Evolutionary conservation across 2,888 invertebrate genomes (phyloP).

Genomic region (Euphydryas editha): DNA sequence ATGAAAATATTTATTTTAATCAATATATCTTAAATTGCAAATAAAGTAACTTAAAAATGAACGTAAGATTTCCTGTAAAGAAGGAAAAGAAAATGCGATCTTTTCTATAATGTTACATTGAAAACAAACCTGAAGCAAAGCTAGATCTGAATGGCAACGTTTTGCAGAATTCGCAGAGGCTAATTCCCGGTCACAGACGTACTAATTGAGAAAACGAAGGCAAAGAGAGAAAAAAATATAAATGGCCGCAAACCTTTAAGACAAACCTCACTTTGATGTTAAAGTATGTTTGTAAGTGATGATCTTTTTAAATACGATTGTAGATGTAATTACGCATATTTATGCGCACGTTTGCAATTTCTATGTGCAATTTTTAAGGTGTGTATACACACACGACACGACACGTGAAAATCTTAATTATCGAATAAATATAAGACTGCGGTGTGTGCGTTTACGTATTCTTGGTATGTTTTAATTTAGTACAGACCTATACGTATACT

Average conservation of each 20-base stretch:
- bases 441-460: no score
- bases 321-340: neutral
- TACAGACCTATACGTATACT: no score
- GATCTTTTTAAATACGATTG: neutral
- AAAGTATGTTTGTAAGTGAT: conserved; percentile 9
- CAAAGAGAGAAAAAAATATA: conserved; percentile 27
- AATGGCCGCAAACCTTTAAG: conserved; percentile 34
- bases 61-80: neutral
- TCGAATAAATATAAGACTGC: no score
- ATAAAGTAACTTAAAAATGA: neutral
- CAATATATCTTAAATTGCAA: neutral
- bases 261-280: conserved; percentile 28
- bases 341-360: neutral
- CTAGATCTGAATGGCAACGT: conserved; percentile 23
- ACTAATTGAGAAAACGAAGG: conserved; percentile 41
- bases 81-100: neutral
- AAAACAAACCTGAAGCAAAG: conserved; percentile 24
- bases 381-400: neutral
- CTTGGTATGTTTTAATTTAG: no score
- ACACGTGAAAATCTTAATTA: neutral
- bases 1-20: no score
- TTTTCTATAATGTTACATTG: conserved; percentile 12
- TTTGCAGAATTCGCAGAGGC: conserved; percentile 34
- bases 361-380: neutral
- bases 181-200: conserved; percentile 39